Base-by-base conservation (phyloP, 1,140 invertebrate genomes). In the Trichomalopsis sarcophagae region DNA sequence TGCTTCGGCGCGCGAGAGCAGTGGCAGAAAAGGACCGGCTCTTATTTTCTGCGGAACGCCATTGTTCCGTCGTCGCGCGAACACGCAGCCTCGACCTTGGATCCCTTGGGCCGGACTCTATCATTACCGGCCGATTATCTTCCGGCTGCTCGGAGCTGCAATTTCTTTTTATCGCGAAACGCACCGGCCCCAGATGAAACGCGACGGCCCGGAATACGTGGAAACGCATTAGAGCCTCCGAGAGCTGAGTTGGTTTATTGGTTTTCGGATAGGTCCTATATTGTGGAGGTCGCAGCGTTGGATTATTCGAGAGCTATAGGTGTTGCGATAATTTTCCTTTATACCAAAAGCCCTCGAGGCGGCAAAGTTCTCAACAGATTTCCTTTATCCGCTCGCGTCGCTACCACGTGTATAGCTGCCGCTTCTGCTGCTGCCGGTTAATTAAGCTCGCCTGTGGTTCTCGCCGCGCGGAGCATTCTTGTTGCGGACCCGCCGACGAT, bases 21-120 rank as follows among this genome's bases (percentile, higher is more conserved):
- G 30, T 71, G 68, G 68, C 68, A 71, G 68, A 69, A 30, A 55
- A 62, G 23, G 23, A 73, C 21, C 33, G 76, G 80, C 85, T 86
- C 55, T 81, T 27, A 17, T n/a, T 84, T 81, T 85, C 85, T 84
- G 84, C 86, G 82, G 50, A 88, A 86, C 86, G 86, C 75, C 85
- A 86, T 86, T 80, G 78, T 75, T 36, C 77, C 14, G 17, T n/a
- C n/a, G 21, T 62, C 55, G 50, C 44, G 47, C 62, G 14, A 44
- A 23, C 0, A 62, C 55, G n/a, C 40, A 7, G 6, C 55, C 73
- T 33, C 55, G 79, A 76, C 84, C 84, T 85, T 85, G 84, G 40
- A 81, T 76, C 62, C 36, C 68, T 23, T 17, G 71, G 36, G 44
- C 62, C 30, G 30, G 69, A 40, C 79, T 77, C 84, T 82, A 85